phyloP scores from a whole-genome alignment of 2,797 vertebrate species.

The Halcyon smyrnensis region DNA sequence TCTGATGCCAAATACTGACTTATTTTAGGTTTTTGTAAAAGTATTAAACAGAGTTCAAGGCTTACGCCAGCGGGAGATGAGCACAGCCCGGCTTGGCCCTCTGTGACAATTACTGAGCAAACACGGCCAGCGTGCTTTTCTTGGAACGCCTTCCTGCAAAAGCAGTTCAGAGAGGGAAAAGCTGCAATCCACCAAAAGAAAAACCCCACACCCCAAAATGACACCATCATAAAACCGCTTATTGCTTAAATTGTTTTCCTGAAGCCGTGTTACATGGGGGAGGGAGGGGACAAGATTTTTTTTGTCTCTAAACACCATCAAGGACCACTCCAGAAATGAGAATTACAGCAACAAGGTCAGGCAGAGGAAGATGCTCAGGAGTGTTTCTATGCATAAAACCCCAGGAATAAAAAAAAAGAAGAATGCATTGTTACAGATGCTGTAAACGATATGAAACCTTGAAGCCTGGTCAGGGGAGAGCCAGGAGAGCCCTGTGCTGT shows the following conservation, averaged over 20 bases:
- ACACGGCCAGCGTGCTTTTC: fast-evolving
- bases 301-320: background rate
- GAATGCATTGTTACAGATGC: background rate
- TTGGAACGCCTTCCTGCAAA: background rate
- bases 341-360: fast-evolving
- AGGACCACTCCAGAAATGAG: background rate
- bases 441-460: background rate
- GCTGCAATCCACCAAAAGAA: background rate
- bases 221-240: background rate
- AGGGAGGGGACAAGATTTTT: background rate
- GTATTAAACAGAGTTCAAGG: background rate
- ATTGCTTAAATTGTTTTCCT: fast-evolving
- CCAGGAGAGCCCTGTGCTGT: background rate
- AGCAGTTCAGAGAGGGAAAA: background rate
- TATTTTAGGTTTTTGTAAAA: background rate
- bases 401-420: background rate
- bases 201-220: too few species aligned
- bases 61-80: background rate
- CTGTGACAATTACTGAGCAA: background rate
- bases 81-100: fast-evolving
- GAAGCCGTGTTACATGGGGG: fast-evolving
- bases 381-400: fast-evolving
- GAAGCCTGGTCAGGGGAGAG: background rate
- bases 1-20: background rate
- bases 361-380: background rate